Evolutionary conservation across 2,888 invertebrate species (phyloP).

Genomic region (Zygaena filipendulae): DNA sequence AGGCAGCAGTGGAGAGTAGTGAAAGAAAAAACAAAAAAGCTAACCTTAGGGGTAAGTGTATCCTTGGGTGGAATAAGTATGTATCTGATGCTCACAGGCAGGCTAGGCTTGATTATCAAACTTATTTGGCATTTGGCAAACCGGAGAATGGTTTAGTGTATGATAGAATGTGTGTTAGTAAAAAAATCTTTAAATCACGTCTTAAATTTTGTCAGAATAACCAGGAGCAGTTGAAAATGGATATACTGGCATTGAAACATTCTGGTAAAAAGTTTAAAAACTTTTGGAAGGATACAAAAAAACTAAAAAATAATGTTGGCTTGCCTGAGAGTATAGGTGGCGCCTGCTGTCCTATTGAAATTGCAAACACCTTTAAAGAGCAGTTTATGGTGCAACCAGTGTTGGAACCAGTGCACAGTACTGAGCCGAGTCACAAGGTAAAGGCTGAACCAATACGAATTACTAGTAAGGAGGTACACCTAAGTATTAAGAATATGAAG

Average conservation of each 20-base stretch:
- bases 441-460: too few relatives aligned
- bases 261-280: constrained; percentile 8
- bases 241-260: constrained; percentile 9
- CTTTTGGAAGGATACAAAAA: constrained; percentile 14
- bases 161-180: constrained; percentile 6
- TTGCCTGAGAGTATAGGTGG: constrained; percentile 14
- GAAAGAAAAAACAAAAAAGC: neutral
- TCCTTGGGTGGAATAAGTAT: constrained; percentile 11
- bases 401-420: constrained; percentile 1
- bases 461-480: neutral
- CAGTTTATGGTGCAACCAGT: constrained; percentile 9
- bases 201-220: constrained; percentile 11
- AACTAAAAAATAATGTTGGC: constrained; percentile 4
- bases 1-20: constrained; percentile 3
- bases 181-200: constrained; percentile 7
- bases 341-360: constrained; percentile 4
- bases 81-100: constrained; percentile 10
- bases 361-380: constrained; percentile 11
- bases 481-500: neutral
- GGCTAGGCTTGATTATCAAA: constrained; percentile 11
- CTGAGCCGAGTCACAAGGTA: neutral
- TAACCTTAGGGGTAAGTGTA: too few relatives aligned
- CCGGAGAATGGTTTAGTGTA: constrained; percentile 6
- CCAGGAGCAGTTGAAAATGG: constrained; percentile 9
- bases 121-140: constrained; percentile 6